Conservation (phyloP, 53 echinoderm and acorn worm genomes). For the Echinarachnius parma region DNA sequence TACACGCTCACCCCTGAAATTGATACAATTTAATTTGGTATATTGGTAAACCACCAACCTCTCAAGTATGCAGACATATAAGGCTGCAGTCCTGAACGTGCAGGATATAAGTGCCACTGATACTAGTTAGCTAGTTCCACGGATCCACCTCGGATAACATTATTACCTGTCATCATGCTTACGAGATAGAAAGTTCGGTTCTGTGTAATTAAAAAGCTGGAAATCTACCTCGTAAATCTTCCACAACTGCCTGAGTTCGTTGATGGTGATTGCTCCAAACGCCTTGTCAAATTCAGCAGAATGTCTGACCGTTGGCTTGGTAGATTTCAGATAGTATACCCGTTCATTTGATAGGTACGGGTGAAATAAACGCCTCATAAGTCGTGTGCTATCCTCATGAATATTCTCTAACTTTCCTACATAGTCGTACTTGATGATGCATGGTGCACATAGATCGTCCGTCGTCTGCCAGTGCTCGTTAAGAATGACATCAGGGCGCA, state of each 20-base stretch:
- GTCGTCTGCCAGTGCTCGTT: constrained; percentile 39
- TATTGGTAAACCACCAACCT: too few relatives aligned
- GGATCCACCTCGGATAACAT: too few relatives aligned
- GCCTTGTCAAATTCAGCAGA: constrained; percentile 23
- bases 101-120: too few relatives aligned
- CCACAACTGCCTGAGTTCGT: constrained; percentile 16
- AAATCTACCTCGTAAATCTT: constrained; percentile 27
- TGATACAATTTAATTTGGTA: too few relatives aligned
- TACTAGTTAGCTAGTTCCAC: too few relatives aligned
- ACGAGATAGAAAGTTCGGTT: constrained; percentile 32
- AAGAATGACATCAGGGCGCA: not conserved
- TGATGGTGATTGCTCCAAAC: constrained; percentile 27
- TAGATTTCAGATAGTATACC: constrained; percentile 14
- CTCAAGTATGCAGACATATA: too few relatives aligned
- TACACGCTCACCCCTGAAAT: too few relatives aligned
- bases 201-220: constrained; percentile 27
- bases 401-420: constrained; percentile 32
- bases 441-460: constrained; percentile 26
- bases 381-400: constrained; percentile 13
- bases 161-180: too few relatives aligned
- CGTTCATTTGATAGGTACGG: not conserved
- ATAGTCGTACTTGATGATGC: constrained; percentile 26
- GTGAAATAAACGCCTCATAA: constrained; percentile 1
- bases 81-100: too few relatives aligned
- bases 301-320: constrained; percentile 5